These are phyloP conservation scores for Encarsia formosa DNA, from an alignment of 2,888 invertebrate species.

Conservation along the genomic window DNA sequence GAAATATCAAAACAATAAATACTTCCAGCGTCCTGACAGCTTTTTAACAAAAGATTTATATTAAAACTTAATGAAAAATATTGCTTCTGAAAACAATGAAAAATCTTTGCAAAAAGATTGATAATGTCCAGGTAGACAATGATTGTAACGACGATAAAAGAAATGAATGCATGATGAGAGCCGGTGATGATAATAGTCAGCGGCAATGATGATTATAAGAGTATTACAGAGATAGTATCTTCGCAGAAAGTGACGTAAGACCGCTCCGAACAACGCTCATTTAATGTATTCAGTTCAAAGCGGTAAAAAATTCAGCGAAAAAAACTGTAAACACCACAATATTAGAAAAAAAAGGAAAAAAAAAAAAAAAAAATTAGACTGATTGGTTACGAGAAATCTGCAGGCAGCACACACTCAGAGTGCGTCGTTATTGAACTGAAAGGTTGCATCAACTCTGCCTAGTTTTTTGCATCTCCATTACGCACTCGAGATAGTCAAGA, in stretches of 20 bases:
- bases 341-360: too few species aligned
- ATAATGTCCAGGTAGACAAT: neutral
- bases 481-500: slow-evolving; percentile 4
- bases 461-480: slow-evolving; percentile 5
- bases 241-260: slow-evolving; percentile 5
- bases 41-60: too few species aligned
- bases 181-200: neutral
- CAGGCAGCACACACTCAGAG: neutral
- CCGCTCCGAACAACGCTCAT: too few species aligned
- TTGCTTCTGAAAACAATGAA: neutral
- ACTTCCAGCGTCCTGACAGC: too few species aligned
- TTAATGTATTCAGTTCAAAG: neutral
- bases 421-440: slow-evolving; percentile 3
- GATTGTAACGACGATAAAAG: neutral
- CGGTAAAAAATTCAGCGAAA: slow-evolving; percentile 1
- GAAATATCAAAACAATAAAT: too few species aligned
- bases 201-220: slow-evolving; percentile 12
- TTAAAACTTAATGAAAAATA: neutral
- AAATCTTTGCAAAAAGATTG: neutral
- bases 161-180: neutral
- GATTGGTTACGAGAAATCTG: slow-evolving; percentile 5
- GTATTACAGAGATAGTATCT: slow-evolving; percentile 13
- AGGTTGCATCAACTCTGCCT: slow-evolving; percentile 4
- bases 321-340: slow-evolving; percentile 13
- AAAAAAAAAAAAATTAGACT: slow-evolving; percentile 8